A percentile compares a stretch with the other conserved stretches of the same genome.
Conservation (phyloP, 2,888 invertebrate genomes). For the Nemurella pictetii region DNA sequence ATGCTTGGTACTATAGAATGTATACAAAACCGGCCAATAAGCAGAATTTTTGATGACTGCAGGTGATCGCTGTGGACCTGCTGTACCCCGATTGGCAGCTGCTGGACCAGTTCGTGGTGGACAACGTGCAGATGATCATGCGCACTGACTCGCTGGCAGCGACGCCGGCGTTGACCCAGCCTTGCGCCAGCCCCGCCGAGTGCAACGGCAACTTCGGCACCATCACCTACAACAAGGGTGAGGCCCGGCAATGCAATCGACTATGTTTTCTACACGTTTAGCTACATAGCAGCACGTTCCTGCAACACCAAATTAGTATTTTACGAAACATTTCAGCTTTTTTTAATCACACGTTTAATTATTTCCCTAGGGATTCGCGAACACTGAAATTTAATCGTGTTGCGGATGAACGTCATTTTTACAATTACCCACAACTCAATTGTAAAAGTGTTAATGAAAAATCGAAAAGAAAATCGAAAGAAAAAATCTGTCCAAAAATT, state of each 20-base stretch:
- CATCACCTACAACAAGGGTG: slow-evolving; percentile 38
- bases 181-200: slow-evolving; percentile 47
- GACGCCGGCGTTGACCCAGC: slow-evolving; percentile 34
- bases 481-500: too few relatives aligned
- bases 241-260: neutral
- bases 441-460: too few relatives aligned
- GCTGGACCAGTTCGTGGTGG: slow-evolving; percentile 34
- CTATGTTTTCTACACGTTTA: neutral
- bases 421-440: too few relatives aligned
- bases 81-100: slow-evolving; percentile 32
- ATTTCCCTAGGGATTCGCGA: neutral
- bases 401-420: too few relatives aligned
- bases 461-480: too few relatives aligned
- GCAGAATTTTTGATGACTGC: too few relatives aligned
- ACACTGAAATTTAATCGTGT: too few relatives aligned
- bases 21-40: too few relatives aligned
- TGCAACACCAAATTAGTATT: neutral
- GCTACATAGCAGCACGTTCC: neutral
- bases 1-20: too few relatives aligned
- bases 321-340: too few relatives aligned
- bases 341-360: neutral
- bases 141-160: slow-evolving; percentile 30
- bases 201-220: slow-evolving; percentile 31
- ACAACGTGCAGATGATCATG: slow-evolving; percentile 34
- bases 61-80: slow-evolving; percentile 44